Conservation (phyloP, 2,888 invertebrate genomes). For the Girardia tigrina region DNA sequence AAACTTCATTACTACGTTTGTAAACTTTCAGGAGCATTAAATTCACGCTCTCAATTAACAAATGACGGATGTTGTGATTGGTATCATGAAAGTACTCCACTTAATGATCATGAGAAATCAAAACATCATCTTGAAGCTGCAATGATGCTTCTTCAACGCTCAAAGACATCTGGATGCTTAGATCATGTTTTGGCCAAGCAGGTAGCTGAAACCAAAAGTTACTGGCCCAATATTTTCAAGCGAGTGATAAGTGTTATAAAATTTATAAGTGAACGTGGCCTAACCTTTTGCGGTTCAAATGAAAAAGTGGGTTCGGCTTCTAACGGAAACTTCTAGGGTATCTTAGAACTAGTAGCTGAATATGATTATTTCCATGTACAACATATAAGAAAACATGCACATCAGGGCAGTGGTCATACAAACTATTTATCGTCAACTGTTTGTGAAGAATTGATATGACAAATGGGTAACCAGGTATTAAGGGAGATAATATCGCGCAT, state of each 20-base stretch:
- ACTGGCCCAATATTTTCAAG: not conserved
- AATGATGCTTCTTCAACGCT: too few relatives aligned
- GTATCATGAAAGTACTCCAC: too few relatives aligned
- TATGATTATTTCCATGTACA: not conserved
- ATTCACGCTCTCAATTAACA: too few relatives aligned
- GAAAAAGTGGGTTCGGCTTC: not conserved
- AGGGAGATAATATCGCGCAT: not conserved
- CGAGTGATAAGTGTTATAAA: not conserved
- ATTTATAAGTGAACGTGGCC: not conserved
- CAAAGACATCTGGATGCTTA: too few relatives aligned
- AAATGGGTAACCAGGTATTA: not conserved
- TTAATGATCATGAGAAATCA: too few relatives aligned
- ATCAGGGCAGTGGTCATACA: not conserved
- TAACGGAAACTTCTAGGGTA: not conserved
- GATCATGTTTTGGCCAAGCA: too few relatives aligned
- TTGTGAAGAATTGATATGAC: not conserved
- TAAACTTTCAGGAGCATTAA: too few relatives aligned
- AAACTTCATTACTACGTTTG: too few relatives aligned
- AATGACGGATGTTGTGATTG: too few relatives aligned
- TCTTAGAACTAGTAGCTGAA: not conserved
- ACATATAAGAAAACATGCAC: not conserved
- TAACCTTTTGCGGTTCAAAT: not conserved
- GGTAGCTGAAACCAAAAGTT: too few relatives aligned
- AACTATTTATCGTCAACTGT: not conserved
- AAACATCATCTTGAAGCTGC: too few relatives aligned